These are phyloP conservation scores for Bombus huntii DNA, from an alignment of 1,140 invertebrate species.

Conservation along the genomic window DNA sequence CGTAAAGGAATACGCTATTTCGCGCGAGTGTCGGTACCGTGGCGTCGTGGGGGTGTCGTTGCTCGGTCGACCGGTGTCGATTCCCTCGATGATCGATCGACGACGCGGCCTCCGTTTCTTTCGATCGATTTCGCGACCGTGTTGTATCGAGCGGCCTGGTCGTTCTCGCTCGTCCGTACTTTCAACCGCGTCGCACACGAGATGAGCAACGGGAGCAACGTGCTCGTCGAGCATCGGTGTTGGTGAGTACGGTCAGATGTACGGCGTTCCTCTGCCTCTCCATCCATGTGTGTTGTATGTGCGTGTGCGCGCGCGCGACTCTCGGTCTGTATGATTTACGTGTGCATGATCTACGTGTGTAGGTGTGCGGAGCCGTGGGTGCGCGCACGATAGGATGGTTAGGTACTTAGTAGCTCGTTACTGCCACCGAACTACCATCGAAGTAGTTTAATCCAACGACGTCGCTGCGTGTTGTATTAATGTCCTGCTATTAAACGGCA, in stretches of 20 bases:
- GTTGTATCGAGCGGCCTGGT: neutral
- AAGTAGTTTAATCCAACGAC: conserved; percentile 10
- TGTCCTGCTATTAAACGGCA: neutral
- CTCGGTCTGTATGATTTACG: no score
- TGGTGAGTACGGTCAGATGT: conserved; percentile 9
- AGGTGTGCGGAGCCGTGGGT: neutral
- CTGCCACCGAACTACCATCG: neutral
- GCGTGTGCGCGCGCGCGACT: no score
- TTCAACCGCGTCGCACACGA: neutral
- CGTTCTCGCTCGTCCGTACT: neutral
- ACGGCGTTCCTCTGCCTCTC: no score
- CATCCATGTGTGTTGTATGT: no score
- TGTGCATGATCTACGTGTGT: neutral
- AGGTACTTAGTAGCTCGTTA: conserved; percentile 19
- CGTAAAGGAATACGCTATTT: neutral
- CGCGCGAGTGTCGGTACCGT: conserved; percentile 7
- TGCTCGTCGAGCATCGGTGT: neutral
- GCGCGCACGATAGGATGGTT: neutral
- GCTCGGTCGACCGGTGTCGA: neutral
- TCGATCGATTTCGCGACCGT: conserved; percentile 8
- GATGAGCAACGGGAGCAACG: conserved; percentile 6
- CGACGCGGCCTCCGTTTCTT: no score
- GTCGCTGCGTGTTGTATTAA: neutral
- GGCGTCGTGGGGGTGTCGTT: conserved; percentile 11
- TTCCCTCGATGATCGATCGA: conserved; percentile 19